Evolutionary conservation across 2,113 vertebrate species (phyloP).

Genomic region (Phrynosoma platyrhinos): DNA sequence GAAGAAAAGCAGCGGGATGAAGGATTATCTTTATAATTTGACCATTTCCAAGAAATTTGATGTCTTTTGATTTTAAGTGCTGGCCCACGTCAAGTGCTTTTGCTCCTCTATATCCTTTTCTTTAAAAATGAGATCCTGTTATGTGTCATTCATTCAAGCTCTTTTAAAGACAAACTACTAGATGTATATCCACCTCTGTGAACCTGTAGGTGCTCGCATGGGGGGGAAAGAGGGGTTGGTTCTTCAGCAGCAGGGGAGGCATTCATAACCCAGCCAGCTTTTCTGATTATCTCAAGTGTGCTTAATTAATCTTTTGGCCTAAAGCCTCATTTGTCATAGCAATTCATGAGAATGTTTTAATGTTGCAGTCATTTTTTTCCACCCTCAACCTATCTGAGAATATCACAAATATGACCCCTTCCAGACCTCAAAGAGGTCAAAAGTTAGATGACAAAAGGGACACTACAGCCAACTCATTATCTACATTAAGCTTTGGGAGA

Average conservation of each 20-base stretch:
- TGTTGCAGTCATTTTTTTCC: neutral
- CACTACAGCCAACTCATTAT: neutral
- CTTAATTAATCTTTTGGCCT: conserved; percentile 24
- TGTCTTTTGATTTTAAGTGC: neutral
- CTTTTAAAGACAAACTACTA: neutral
- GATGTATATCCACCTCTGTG: neutral
- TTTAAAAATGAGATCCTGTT: neutral
- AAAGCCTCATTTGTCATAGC: conserved; percentile 13
- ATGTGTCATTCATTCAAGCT: neutral
- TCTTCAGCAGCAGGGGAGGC: conserved; percentile 6
- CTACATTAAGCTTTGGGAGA: neutral
- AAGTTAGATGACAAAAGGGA: neutral
- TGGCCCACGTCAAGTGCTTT: neutral
- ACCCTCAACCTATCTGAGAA: neutral
- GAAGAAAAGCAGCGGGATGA: neutral
- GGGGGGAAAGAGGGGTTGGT: neutral
- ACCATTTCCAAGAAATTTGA: conserved; percentile 33
- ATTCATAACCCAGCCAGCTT: conserved; percentile 1
- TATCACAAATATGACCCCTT: neutral
- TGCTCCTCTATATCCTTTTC: neutral
- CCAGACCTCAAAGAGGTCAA: neutral
- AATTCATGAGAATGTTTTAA: neutral
- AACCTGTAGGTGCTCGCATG: neutral
- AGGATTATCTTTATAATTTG: neutral
- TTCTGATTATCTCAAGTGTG: conserved; percentile 19